A percentile compares a stretch with the other conserved stretches of the same genome.
Conservation (phyloP, 2,797 vertebrate species). For the Amblyraja radiata region DNA sequence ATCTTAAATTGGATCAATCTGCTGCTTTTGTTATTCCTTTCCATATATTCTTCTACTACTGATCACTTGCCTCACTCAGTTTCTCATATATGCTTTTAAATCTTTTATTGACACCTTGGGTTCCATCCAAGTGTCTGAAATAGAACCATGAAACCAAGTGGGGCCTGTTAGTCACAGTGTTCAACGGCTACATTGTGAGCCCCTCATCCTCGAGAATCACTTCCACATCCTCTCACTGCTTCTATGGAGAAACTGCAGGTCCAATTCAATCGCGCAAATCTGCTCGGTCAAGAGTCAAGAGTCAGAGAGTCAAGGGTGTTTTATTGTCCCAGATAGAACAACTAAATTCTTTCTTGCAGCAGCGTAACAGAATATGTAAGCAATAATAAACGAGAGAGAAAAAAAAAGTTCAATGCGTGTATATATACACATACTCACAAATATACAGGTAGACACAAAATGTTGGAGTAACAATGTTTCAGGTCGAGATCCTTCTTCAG, state of each 20-base stretch:
- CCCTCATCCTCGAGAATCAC: background rate
- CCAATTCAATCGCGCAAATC: background rate
- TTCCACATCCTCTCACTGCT: background rate
- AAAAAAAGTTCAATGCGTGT: no score
- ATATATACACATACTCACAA: no score
- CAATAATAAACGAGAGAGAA: no score
- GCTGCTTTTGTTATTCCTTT: conserved; percentile 34
- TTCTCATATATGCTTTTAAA: conserved; percentile 22
- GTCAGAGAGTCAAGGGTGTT: background rate
- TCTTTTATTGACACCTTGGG: conserved; percentile 30
- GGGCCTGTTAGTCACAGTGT: conserved; percentile 7
- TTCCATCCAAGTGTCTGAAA: conserved; percentile 26
- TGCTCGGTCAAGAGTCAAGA: background rate
- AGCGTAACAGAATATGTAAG: no score
- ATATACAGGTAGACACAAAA: no score
- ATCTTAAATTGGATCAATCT: conserved; percentile 37
- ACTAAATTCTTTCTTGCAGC: no score
- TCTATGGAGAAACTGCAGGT: background rate
- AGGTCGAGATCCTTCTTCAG: no score
- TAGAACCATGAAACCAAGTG: conserved; percentile 13
- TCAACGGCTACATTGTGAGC: background rate
- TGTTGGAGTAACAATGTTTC: no score
- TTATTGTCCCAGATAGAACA: no score
- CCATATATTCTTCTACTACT: conserved; percentile 30
- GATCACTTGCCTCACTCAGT: background rate